phyloP scores from a whole-genome alignment of 2,888 invertebrate species.

The Eupithecia tripunctaria region DNA sequence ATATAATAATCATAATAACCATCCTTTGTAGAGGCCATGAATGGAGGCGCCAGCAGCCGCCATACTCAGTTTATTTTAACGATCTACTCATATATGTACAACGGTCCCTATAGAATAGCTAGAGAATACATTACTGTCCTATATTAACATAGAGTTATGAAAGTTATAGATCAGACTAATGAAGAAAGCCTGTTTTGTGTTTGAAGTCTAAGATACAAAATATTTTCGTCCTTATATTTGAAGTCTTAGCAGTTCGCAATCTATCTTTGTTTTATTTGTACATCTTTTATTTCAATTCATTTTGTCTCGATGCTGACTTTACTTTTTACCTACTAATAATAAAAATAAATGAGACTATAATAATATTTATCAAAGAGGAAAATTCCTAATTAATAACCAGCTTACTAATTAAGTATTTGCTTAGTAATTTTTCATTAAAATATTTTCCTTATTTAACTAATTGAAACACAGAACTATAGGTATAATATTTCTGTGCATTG shows the following conservation, averaged over 20 bases:
- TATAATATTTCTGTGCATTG: background rate
- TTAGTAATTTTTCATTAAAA: background rate
- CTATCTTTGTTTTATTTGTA: background rate
- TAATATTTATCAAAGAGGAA: background rate
- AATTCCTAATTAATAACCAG: background rate
- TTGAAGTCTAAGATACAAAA: too few species aligned
- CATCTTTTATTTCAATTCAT: background rate
- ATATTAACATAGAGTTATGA: background rate
- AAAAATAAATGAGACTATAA: too few species aligned
- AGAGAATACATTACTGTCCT: background rate
- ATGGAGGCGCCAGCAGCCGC: slow-evolving; percentile 15
- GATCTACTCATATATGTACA: background rate
- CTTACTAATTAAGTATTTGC: background rate
- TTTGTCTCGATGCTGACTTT: background rate
- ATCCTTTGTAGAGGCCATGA: slow-evolving; percentile 26
- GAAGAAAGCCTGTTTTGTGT: too few species aligned
- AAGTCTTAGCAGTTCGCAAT: too few species aligned
- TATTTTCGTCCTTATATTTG: too few species aligned
- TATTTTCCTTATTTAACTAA: background rate
- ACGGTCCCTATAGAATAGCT: background rate
- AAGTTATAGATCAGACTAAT: background rate
- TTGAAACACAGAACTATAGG: too few species aligned
- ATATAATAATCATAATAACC: slow-evolving; percentile 19
- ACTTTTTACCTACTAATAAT: background rate
- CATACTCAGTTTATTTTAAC: background rate